phyloP scores from a whole-genome alignment of 2,113 vertebrate species.

The Petrocephalus zakoni region DNA sequence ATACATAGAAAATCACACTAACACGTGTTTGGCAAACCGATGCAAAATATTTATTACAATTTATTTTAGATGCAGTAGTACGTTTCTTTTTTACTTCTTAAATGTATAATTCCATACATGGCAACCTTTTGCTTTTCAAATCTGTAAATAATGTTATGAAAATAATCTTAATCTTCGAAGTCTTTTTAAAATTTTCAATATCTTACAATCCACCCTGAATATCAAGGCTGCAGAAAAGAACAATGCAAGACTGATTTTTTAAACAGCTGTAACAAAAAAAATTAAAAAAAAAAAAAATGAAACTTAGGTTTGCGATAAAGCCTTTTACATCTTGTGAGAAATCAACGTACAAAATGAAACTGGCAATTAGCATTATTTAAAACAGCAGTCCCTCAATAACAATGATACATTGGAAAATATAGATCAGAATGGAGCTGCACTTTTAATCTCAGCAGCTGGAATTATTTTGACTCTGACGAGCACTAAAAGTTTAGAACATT shows the following conservation, averaged over 20 bases:
- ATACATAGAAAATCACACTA: conserved; percentile 13
- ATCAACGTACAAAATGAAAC: conserved; percentile 63
- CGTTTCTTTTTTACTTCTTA: conserved; percentile 43
- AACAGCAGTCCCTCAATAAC: conserved; percentile 57
- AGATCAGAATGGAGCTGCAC: conserved; percentile 30
- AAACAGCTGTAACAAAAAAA: conserved; percentile 74
- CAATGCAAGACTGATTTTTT: conserved; percentile 61
- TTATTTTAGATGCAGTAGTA: conserved; percentile 75
- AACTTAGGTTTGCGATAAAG: conserved; percentile 73
- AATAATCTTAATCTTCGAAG: conserved; percentile 94
- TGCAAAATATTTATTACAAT: conserved; percentile 97
- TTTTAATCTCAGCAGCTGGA: conserved; percentile 34
- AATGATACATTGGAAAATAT: conserved; percentile 18
- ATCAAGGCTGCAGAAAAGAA: conserved; percentile 85
- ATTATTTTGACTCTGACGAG: conserved; percentile 8
- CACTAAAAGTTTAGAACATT: not conserved
- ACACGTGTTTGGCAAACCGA: conserved; percentile 74
- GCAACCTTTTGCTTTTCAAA: conserved; percentile 76
- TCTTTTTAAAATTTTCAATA: conserved; percentile 73
- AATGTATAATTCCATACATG: conserved; percentile 43
- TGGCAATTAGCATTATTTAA: conserved; percentile 81
- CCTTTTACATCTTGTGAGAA: conserved; percentile 70
- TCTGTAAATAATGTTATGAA: conserved; percentile 94
- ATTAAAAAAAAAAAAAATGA: conserved; percentile 42
- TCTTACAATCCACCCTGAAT: conserved; percentile 94